A percentile compares a stretch with the other conserved stretches of the same genome.
Conservation (phyloP, 1,140 invertebrate species). For the Zaprionus vittiger region DNA sequence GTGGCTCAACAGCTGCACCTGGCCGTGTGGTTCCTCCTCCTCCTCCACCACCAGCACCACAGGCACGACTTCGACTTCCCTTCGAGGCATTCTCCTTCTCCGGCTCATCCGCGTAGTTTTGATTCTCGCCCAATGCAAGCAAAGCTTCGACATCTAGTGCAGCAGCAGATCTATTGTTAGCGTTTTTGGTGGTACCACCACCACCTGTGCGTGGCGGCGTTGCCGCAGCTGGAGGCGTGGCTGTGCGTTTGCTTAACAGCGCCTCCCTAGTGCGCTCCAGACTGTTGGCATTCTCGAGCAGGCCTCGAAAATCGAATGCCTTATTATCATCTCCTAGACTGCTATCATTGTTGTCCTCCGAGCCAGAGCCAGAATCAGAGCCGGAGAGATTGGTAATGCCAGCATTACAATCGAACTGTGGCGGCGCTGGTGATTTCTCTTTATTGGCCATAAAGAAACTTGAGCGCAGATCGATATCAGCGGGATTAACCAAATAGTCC, state of each 20-base stretch:
- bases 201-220: neutral
- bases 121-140: constrained; percentile 85
- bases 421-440: constrained; percentile 67
- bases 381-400: constrained; percentile 62
- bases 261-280: constrained; percentile 78
- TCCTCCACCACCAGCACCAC: constrained; percentile 40
- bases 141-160: constrained; percentile 77
- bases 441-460: constrained; percentile 70
- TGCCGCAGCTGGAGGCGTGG: constrained; percentile 20
- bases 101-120: constrained; percentile 64
- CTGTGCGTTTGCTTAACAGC: constrained; percentile 55
- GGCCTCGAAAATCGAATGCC: constrained; percentile 76
- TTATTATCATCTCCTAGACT: constrained; percentile 65
- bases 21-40: constrained; percentile 22
- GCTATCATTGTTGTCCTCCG: constrained; percentile 81
- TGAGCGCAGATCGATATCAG: constrained; percentile 77
- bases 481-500: constrained; percentile 81
- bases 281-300: constrained; percentile 81
- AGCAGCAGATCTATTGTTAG: neutral
- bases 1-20: constrained; percentile 31
- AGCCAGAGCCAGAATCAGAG: constrained; percentile 64
- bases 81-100: constrained; percentile 37
- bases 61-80: constrained; percentile 20
- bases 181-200: too few relatives aligned
- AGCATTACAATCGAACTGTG: constrained; percentile 81